phyloP scores from a whole-genome alignment of 2,797 vertebrate species.

The Sebastes hopkinsi region DNA sequence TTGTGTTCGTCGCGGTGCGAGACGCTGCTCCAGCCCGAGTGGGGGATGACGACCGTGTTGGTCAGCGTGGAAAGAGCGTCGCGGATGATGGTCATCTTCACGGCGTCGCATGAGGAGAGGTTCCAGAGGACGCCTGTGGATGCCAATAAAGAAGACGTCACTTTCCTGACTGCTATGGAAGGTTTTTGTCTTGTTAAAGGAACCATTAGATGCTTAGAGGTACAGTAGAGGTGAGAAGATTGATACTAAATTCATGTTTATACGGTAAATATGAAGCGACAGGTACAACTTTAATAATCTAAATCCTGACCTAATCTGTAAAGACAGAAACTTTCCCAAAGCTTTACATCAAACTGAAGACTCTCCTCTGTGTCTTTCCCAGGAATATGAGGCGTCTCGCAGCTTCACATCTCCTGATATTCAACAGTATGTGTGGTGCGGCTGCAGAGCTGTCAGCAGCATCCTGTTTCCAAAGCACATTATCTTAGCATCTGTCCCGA shows the following conservation, averaged over 20 bases:
- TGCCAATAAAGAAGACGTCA: background rate
- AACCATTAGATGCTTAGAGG: background rate
- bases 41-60: conserved; percentile 95
- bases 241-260: too few relatives aligned
- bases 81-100: conserved; percentile 98
- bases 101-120: conserved; percentile 95
- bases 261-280: background rate
- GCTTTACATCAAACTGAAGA: background rate
- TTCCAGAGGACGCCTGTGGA: conserved; percentile 96
- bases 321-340: background rate
- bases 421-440: conserved; percentile 25
- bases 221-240: too few relatives aligned
- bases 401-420: conserved; percentile 33
- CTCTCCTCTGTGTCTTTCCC: background rate
- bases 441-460: conserved; percentile 35
- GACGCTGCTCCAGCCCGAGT: conserved; percentile 94
- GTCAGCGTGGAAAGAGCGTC: conserved; percentile 92
- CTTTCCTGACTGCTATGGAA: background rate
- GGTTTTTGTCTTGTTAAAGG: background rate
- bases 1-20: conserved; percentile 94
- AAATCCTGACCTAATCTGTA: background rate
- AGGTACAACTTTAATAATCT: background rate
- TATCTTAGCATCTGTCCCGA: conserved; percentile 72
- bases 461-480: conserved; percentile 66
- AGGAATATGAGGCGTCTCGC: background rate